Conservation (phyloP, 64 coral and sea anemone genomes). For the Montipora sp. region DNA sequence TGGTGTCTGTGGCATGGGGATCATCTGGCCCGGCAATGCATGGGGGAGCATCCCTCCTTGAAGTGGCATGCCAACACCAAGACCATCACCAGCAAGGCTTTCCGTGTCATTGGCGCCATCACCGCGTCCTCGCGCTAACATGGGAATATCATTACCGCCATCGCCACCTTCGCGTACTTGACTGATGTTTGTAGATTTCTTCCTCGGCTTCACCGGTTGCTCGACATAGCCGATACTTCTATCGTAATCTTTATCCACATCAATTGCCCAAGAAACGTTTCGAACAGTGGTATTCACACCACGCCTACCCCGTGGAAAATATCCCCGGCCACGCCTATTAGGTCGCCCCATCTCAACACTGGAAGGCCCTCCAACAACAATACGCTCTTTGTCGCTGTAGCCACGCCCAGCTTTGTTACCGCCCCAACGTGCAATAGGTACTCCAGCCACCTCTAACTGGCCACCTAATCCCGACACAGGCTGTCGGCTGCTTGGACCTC, state of each 20-base stretch:
- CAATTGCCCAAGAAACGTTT: conserved; percentile 86
- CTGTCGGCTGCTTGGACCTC: conserved; percentile 84
- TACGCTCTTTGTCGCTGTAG: conserved; percentile 84
- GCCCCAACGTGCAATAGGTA: conserved; percentile 94
- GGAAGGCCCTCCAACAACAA: conserved; percentile 88
- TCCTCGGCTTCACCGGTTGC: conserved; percentile 41
- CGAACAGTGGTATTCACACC: conserved; percentile 48
- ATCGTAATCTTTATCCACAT: conserved; percentile 97
- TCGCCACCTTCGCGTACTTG: conserved; percentile 77
- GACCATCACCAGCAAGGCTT: conserved; percentile 23
- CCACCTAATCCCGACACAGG: conserved; percentile 94
- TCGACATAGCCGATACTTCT: conserved; percentile 88
- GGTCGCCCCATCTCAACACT: conserved; percentile 89
- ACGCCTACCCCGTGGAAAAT: conserved; percentile 22
- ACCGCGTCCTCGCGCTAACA: conserved; percentile 50
- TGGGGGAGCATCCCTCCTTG: conserved; percentile 22
- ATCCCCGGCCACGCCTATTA: conserved; percentile 56
- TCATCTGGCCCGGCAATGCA: conserved; percentile 11
- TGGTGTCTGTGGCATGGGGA: conserved; percentile 16
- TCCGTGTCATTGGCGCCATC: conserved; percentile 76
- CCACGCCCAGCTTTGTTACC: conserved; percentile 98
- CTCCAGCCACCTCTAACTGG: conserved; percentile 92
- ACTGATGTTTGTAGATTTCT: conserved; percentile 64
- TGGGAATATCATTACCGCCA: conserved; percentile 75
- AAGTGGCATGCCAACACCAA: background rate